Conservation (phyloP, 2,888 invertebrate genomes). For the Lacanobia wlatinum region DNA sequence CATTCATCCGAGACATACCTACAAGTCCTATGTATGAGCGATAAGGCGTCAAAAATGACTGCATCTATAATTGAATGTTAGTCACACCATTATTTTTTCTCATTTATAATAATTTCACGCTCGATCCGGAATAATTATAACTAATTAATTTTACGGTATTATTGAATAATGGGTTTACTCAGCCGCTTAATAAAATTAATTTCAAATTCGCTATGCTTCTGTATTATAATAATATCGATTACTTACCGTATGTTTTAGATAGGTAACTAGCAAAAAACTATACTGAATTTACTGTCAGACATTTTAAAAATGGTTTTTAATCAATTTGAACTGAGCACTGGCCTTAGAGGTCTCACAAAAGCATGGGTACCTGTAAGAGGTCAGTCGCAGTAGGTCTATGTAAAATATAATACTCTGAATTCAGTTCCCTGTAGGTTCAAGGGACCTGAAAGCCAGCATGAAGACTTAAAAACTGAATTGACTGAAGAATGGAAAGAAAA, state of each 20-base stretch:
- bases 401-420: too few species aligned
- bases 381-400: too few species aligned
- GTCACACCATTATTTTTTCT: not conserved
- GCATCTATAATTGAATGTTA: conserved; percentile 5
- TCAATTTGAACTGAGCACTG: too few species aligned
- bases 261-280: not conserved
- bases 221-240: not conserved
- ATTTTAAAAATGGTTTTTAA: too few species aligned
- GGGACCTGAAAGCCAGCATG: not conserved
- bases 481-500: not conserved
- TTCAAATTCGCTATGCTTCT: conserved; percentile 27
- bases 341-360: too few species aligned
- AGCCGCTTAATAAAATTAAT: conserved; percentile 33
- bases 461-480: not conserved
- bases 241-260: not conserved
- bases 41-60: conserved; percentile 20
- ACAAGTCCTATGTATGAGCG: not conserved
- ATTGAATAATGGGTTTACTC: conserved; percentile 43
- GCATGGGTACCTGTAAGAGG: too few species aligned
- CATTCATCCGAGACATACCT: not conserved
- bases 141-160: conserved; percentile 46
- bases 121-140: conserved; percentile 8
- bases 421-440: too few species aligned
- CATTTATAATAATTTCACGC: not conserved
- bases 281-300: not conserved